A percentile compares a stretch with the other conserved stretches of the same genome.
These are phyloP conservation scores for Nycticebus coucang DNA, from an alignment of 2,113 vertebrate species.

Conservation along the genomic window DNA sequence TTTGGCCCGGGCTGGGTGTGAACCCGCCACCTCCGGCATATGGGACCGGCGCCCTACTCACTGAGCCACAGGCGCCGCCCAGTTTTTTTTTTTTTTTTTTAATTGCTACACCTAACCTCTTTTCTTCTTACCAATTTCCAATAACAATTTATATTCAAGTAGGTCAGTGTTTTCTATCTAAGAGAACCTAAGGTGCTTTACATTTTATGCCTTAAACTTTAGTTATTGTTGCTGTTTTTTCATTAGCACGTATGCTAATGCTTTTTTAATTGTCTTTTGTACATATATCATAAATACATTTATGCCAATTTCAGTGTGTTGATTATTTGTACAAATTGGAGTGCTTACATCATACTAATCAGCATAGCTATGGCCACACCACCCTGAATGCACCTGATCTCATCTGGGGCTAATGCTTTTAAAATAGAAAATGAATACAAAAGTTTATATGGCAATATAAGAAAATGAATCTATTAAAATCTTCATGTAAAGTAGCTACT, in stretches of 20 bases:
- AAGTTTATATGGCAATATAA: constrained; percentile 43
- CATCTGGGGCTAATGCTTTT: neutral
- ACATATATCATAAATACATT: too few species aligned
- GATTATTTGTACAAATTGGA: too few species aligned
- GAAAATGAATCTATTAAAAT: constrained; percentile 74
- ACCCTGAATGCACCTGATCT: too few species aligned
- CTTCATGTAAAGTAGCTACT: constrained; percentile 53
- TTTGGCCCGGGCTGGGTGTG: too few species aligned
- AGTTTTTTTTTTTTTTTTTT: neutral
- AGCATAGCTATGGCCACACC: too few species aligned
- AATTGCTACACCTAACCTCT: neutral
- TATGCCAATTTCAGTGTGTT: too few species aligned
- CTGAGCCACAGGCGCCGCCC: too few species aligned
- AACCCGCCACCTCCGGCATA: too few species aligned
- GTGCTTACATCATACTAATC: too few species aligned
- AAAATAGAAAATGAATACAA: constrained; percentile 36
- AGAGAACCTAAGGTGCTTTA: neutral
- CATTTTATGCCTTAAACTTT: neutral
- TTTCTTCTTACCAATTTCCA: neutral
- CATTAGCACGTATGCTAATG: neutral
- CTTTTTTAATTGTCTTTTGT: neutral
- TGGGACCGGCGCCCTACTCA: too few species aligned
- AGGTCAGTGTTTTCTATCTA: neutral
- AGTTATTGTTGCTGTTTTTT: neutral
- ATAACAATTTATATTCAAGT: neutral